Evolutionary conservation across 2,113 vertebrate genomes (phyloP).

Genomic region (Etheostoma spectabile): DNA sequence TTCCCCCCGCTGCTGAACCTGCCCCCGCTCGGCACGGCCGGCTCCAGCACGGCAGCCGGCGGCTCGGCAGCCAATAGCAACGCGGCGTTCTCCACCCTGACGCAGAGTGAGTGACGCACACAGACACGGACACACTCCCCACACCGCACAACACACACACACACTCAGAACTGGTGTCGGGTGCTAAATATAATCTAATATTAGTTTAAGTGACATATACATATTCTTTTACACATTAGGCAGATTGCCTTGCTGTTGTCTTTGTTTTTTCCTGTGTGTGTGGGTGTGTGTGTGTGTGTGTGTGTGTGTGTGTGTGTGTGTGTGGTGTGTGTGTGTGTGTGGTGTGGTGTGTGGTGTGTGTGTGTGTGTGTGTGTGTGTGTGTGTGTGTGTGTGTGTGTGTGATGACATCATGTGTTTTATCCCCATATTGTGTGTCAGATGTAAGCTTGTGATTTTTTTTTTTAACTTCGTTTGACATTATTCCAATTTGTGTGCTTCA

Average conservation of each 20-base stretch:
- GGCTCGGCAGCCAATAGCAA: slow-evolving; percentile 76
- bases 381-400: slow-evolving; percentile 54
- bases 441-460: slow-evolving; percentile 53
- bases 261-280: slow-evolving; percentile 32
- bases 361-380: too few relatives aligned
- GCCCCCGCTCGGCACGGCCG: slow-evolving; percentile 84
- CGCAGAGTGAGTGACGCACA: slow-evolving; percentile 81
- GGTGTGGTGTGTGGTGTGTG: too few relatives aligned
- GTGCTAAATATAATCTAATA: background rate
- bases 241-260: slow-evolving; percentile 20
- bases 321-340: too few relatives aligned
- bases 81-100: slow-evolving; percentile 76
- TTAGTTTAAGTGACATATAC: background rate
- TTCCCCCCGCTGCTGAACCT: slow-evolving; percentile 94
- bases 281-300: slow-evolving; percentile 48
- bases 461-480: slow-evolving; percentile 53
- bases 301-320: too few relatives aligned
- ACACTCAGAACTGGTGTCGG: background rate
- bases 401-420: slow-evolving; percentile 52
- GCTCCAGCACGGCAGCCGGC: slow-evolving; percentile 81
- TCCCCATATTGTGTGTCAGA: slow-evolving; percentile 59
- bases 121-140: background rate
- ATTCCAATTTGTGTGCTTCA: slow-evolving; percentile 68
- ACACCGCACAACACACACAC: background rate
- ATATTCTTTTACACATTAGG: background rate